Percentiles rank a stretch among this genome's conserved stretches.
Evolutionary conservation across 1,140 invertebrate species (phyloP).

Genomic region (Drosophila kurseongensis): DNA sequence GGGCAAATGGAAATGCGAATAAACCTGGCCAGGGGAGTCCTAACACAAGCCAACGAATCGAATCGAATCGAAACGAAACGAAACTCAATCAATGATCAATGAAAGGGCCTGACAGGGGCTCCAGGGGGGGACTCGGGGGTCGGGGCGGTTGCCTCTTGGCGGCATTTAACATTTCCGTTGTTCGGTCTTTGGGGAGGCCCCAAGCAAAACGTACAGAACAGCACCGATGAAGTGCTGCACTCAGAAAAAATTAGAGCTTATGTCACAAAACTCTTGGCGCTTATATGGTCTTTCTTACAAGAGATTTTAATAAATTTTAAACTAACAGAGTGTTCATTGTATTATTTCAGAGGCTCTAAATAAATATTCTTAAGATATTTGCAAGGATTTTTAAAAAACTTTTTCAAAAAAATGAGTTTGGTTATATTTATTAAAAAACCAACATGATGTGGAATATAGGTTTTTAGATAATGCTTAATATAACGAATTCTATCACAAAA

Average conservation of each 20-base stretch:
- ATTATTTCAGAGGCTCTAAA: no score
- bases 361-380: no score
- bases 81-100: constrained; percentile 82
- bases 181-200: constrained; percentile 52
- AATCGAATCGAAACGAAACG: constrained; percentile 34
- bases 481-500: no score
- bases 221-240: constrained; percentile 34
- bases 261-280: no score
- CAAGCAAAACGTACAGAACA: constrained; percentile 30
- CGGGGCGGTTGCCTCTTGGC: constrained; percentile 51
- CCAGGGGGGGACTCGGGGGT: background rate
- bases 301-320: no score
- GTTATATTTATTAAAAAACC: no score
- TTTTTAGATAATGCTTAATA: no score
- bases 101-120: constrained; percentile 45
- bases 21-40: constrained; percentile 27
- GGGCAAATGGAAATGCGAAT: constrained; percentile 34
- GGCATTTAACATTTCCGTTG: constrained; percentile 82
- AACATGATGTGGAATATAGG: no score
- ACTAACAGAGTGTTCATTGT: no score
- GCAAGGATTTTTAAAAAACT: no score
- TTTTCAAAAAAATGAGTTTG: no score
- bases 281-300: no score
- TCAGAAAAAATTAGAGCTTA: background rate
- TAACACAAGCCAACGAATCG: constrained; percentile 63